These are phyloP conservation scores for Copidosoma floridanum DNA, from an alignment of 1,140 invertebrate species.

Conservation along the genomic window DNA sequence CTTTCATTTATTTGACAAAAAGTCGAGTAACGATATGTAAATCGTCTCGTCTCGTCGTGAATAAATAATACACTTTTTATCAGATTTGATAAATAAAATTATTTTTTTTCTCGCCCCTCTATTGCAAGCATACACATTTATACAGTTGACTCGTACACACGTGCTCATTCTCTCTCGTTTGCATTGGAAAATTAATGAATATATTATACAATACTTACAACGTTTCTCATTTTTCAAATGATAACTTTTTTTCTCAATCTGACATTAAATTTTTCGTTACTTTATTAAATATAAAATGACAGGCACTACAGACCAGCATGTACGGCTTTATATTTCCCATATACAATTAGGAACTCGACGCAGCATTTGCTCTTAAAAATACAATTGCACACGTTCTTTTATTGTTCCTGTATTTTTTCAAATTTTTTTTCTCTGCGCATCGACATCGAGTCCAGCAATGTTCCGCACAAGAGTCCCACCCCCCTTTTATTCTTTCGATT, in stretches of 20 bases:
- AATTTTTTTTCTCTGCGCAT: conserved; percentile 26
- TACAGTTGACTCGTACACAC: neutral
- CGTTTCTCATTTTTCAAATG: conserved; percentile 34
- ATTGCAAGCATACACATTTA: conserved; percentile 1
- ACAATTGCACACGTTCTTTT: conserved; percentile 20
- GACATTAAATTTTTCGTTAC: conserved; percentile 30
- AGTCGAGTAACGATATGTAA: conserved; percentile 21
- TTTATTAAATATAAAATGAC: conserved; percentile 40
- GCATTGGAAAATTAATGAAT: conserved; percentile 41
- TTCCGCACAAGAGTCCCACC: conserved; percentile 26
- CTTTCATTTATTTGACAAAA: conserved; percentile 18
- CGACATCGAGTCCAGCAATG: conserved; percentile 27
- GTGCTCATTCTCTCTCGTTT: conserved; percentile 2
- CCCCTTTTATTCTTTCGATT: conserved; percentile 21
- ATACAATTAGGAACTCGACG: conserved; percentile 14
- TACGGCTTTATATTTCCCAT: conserved; percentile 15
- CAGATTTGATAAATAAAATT: too few relatives aligned
- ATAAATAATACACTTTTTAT: conserved; percentile 25
- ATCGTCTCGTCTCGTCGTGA: conserved; percentile 7
- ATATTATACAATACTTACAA: conserved; percentile 45
- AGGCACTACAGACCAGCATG: conserved; percentile 38
- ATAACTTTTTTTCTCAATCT: conserved; percentile 30
- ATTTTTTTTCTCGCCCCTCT: conserved; percentile 1
- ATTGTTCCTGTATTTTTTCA: too few relatives aligned
- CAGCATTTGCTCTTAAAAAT: conserved; percentile 20